Percentiles rank a stretch among this genome's conserved stretches.
phyloP scores from a whole-genome alignment of 2,797 vertebrate species.

The Etheostoma perlongum region DNA sequence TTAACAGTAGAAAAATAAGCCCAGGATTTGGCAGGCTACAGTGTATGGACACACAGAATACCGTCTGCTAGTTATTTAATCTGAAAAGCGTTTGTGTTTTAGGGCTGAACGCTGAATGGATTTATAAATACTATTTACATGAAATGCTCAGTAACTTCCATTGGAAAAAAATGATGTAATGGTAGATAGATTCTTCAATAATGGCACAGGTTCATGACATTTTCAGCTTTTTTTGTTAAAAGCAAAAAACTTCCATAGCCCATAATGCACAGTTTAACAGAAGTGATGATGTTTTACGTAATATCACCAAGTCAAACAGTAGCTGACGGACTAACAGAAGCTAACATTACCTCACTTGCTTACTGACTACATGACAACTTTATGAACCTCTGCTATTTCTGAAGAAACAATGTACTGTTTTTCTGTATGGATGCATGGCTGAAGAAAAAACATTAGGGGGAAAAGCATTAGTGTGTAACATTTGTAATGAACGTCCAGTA shows the following conservation, averaged over 20 bases:
- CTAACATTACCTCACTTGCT: conserved; percentile 1
- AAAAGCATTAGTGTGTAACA: no score
- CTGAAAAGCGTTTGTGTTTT: not conserved
- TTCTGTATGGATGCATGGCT: not conserved
- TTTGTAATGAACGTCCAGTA: no score
- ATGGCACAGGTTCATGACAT: not conserved
- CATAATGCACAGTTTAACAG: not conserved
- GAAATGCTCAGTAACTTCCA: no score
- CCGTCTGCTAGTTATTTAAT: not conserved
- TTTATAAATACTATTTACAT: not conserved
- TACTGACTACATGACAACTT: not conserved
- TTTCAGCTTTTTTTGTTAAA: not conserved
- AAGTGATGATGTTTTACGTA: not conserved
- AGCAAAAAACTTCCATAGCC: not conserved
- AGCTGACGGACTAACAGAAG: not conserved
- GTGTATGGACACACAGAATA: not conserved
- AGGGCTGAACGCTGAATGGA: not conserved
- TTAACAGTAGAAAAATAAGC: not conserved
- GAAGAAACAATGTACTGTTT: not conserved
- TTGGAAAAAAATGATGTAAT: no score
- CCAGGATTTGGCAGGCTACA: not conserved
- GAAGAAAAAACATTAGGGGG: not conserved
- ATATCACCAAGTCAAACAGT: not conserved
- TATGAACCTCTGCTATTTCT: conserved; percentile 2
- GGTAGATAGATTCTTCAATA: not conserved